Percentiles rank a stretch among this genome's conserved stretches.
phyloP scores from a whole-genome alignment of 1,140 invertebrate species.

The Tetramorium parvispinum region DNA sequence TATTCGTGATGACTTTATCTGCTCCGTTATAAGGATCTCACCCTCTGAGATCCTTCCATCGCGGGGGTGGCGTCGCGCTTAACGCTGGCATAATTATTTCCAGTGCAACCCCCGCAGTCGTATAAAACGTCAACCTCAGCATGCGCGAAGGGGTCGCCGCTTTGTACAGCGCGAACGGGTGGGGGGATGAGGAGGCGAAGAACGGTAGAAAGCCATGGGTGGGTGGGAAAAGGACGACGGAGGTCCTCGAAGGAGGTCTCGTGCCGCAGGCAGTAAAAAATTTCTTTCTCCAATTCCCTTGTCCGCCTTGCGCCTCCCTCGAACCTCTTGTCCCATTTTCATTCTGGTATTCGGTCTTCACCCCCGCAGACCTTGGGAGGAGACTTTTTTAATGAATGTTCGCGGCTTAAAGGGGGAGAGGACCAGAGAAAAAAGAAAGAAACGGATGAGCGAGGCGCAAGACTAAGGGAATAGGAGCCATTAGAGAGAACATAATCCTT shows the following conservation, averaged over 20 bases:
- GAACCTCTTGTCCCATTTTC: constrained; percentile 52
- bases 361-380: constrained; percentile 47
- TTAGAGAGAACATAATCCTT: constrained; percentile 63
- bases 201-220: neutral
- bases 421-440: constrained; percentile 20
- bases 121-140: constrained; percentile 65
- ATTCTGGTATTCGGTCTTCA: constrained; percentile 55
- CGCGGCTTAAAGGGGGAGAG: constrained; percentile 39
- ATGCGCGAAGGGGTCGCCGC: constrained; percentile 44
- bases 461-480: constrained; percentile 62
- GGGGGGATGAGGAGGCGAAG: neutral
- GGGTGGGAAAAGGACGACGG: constrained; percentile 24
- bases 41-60: constrained; percentile 7
- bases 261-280: constrained; percentile 56
- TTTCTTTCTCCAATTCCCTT: constrained; percentile 54
- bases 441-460: constrained; percentile 39
- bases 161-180: constrained; percentile 19
- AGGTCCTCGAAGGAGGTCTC: constrained; percentile 44
- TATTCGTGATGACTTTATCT: constrained; percentile 41
- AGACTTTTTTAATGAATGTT: constrained; percentile 68
- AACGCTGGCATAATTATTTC: constrained; percentile 62
- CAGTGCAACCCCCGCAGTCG: constrained; percentile 39
- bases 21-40: constrained; percentile 45
- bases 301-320: constrained; percentile 22
- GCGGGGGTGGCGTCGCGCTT: constrained; percentile 38